phyloP scores from a whole-genome alignment of 2,797 vertebrate genomes.

The Pseudomugil gertrudae region DNA sequence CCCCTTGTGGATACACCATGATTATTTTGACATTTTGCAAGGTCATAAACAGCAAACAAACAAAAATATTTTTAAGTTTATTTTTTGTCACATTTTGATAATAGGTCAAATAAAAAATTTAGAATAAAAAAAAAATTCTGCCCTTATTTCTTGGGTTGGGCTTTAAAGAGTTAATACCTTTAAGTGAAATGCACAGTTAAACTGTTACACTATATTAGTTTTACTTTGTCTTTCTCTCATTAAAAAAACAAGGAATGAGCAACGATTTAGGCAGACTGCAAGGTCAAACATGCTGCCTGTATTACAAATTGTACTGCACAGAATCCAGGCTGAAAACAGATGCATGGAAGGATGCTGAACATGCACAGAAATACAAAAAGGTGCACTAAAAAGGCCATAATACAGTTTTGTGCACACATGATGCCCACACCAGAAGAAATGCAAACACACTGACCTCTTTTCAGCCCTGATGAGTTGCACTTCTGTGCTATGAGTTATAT shows the following conservation, averaged over 20 bases:
- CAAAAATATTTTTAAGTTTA: too few species aligned
- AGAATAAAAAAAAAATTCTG: too few species aligned
- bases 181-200: constrained; percentile 35
- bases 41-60: too few species aligned
- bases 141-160: too few species aligned
- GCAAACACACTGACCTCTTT: constrained; percentile 69
- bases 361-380: constrained; percentile 36
- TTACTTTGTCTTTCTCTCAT: constrained; percentile 16
- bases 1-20: too few species aligned
- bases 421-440: constrained; percentile 46
- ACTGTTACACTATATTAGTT: constrained; percentile 19
- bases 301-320: constrained; percentile 44
- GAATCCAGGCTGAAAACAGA: constrained; percentile 41
- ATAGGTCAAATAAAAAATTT: too few species aligned
- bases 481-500: constrained; percentile 66
- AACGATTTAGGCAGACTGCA: constrained; percentile 39
- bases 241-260: constrained; percentile 24
- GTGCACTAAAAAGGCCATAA: constrained; percentile 33
- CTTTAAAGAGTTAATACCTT: not conserved
- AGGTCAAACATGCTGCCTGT: constrained; percentile 50
- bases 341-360: constrained; percentile 23
- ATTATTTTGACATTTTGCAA: too few species aligned
- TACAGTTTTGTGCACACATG: constrained; percentile 40
- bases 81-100: too few species aligned
- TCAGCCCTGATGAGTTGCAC: constrained; percentile 55